Conservation (phyloP, 2,888 invertebrate genomes). For the Embidobia sp. region DNA sequence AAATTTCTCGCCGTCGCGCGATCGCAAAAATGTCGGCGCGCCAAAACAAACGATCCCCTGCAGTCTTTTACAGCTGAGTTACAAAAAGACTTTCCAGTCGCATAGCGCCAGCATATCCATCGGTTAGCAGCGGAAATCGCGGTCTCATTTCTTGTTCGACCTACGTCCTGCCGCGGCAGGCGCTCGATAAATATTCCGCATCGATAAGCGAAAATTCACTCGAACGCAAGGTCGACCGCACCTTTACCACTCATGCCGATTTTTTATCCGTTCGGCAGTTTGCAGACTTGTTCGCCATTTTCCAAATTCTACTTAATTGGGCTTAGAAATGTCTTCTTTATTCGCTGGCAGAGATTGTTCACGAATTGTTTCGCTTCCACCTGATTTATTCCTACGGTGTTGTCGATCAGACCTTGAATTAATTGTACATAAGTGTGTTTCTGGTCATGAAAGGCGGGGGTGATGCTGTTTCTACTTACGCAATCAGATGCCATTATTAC, state of each 20-base stretch:
- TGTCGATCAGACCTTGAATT: conserved; percentile 39
- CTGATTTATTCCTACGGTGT: not conserved
- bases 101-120: conserved; percentile 41
- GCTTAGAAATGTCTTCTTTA: too few relatives aligned
- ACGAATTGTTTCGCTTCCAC: too few relatives aligned
- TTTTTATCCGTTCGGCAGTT: conserved; percentile 6
- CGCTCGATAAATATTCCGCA: conserved; percentile 47
- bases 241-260: conserved; percentile 32
- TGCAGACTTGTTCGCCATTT: conserved; percentile 6
- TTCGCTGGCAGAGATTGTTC: too few relatives aligned
- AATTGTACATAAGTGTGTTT: too few relatives aligned
- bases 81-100: conserved; percentile 49
- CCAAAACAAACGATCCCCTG: conserved; percentile 36
- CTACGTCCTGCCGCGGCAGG: conserved; percentile 47
- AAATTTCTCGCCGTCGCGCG: conserved; percentile 26
- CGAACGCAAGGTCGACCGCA: conserved; percentile 54
- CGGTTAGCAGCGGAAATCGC: conserved; percentile 54
- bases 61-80: conserved; percentile 37
- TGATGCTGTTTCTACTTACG: conserved; percentile 40
- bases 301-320: conserved; percentile 1
- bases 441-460: too few relatives aligned
- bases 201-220: conserved; percentile 54
- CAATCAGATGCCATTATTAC: conserved; percentile 41
- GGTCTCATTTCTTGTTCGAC: conserved; percentile 61
- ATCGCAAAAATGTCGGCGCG: conserved; percentile 39